These are phyloP conservation scores for Elephas maximus DNA, from an alignment of 2,113 vertebrate genomes.

Conservation along the genomic window DNA sequence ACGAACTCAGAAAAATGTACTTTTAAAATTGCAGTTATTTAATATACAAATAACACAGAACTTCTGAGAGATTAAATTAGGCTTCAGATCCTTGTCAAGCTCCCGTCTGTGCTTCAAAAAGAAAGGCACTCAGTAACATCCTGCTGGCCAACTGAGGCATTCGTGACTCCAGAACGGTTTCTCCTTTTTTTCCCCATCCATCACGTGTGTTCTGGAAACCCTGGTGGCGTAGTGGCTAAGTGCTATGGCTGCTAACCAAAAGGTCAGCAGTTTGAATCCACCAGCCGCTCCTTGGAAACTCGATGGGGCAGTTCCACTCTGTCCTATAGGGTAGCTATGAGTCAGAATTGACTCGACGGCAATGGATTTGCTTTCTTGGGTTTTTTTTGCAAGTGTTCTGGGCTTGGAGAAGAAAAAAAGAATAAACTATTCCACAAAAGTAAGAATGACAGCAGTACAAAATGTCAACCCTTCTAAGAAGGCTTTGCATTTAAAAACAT, in stretches of 20 bases:
- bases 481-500: constrained; percentile 6
- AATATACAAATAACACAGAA: constrained; percentile 21
- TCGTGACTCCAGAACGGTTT: not conserved
- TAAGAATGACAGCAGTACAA: constrained; percentile 10
- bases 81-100: constrained; percentile 10
- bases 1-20: not conserved
- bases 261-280: too few species aligned
- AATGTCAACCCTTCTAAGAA: not conserved
- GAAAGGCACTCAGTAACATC: not conserved
- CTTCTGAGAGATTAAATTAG: constrained; percentile 36
- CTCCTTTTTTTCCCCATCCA: not conserved
- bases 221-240: too few species aligned
- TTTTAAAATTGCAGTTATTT: constrained; percentile 69
- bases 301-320: too few species aligned
- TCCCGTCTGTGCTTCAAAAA: not conserved
- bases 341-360: too few species aligned
- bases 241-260: too few species aligned
- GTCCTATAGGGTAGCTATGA: too few species aligned
- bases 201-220: not conserved
- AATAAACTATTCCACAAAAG: not conserved
- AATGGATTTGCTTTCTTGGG: too few species aligned
- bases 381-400: not conserved
- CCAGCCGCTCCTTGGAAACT: too few species aligned
- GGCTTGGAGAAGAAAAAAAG: not conserved
- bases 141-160: not conserved